These are phyloP conservation scores for Boleophthalmus pectinirostris DNA, from an alignment of 2,113 vertebrate genomes.

Conservation along the genomic window DNA sequence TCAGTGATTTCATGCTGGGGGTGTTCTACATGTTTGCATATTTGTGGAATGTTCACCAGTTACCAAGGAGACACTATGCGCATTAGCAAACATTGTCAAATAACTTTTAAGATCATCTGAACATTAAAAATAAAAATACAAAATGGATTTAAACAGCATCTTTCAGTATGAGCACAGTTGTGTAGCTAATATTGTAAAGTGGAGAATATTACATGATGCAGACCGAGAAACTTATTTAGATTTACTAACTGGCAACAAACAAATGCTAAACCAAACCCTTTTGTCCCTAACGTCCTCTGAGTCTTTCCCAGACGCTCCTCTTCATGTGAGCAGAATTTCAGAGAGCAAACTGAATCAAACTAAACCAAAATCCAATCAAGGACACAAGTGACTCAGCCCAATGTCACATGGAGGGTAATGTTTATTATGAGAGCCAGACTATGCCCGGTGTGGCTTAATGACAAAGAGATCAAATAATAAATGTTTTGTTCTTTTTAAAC, in stretches of 20 bases:
- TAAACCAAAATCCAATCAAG: not conserved
- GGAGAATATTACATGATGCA: too few species aligned
- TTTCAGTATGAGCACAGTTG: too few species aligned
- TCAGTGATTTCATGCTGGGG: too few species aligned
- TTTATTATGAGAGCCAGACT: not conserved
- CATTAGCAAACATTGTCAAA: too few species aligned
- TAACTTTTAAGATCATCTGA: too few species aligned
- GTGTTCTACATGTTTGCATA: too few species aligned
- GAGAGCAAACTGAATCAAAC: not conserved
- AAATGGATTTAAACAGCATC: too few species aligned
- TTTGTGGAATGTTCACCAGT: too few species aligned
- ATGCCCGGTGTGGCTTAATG: not conserved
- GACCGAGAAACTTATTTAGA: too few species aligned
- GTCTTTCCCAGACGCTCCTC: not conserved
- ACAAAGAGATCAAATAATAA: not conserved
- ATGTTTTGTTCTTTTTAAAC: not conserved
- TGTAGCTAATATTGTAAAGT: too few species aligned
- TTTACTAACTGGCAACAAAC: not conserved
- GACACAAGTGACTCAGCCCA: not conserved
- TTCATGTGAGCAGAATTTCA: not conserved
- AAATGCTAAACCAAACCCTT: not conserved
- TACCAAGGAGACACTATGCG: too few species aligned
- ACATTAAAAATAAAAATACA: too few species aligned
- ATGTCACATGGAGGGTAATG: not conserved
- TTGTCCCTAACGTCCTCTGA: not conserved